Percentiles rank a stretch among this genome's conserved stretches.
These are phyloP conservation scores for Pachliopta kotzebuea DNA, from an alignment of 2,888 invertebrate genomes.

Conservation along the genomic window DNA sequence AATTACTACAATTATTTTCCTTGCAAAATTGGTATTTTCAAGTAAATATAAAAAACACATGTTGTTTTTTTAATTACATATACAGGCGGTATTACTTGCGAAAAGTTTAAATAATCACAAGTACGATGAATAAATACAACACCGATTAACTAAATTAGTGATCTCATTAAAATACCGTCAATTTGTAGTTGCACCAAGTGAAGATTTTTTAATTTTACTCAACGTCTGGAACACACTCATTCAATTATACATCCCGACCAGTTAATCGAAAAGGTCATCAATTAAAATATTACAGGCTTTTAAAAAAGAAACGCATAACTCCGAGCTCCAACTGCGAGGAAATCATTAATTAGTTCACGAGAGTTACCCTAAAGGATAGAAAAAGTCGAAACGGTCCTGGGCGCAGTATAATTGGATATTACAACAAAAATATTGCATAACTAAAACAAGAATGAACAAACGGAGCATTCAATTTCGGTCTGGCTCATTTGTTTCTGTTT, in stretches of 20 bases:
- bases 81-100: too few species aligned
- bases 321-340: conserved; percentile 58
- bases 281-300: conserved; percentile 29
- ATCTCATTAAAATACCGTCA: not conserved
- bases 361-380: conserved; percentile 62
- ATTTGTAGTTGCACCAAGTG: not conserved
- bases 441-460: conserved; percentile 54
- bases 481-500: conserved; percentile 67
- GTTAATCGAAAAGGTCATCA: conserved; percentile 31
- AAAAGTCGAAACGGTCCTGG: conserved; percentile 61
- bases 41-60: too few species aligned
- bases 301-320: conserved; percentile 38
- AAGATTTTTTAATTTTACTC: conserved; percentile 1
- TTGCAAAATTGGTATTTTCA: too few species aligned
- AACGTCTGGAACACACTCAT: conserved; percentile 20
- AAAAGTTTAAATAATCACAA: too few species aligned
- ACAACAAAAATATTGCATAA: conserved; percentile 70
- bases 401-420: conserved; percentile 72
- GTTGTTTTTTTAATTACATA: too few species aligned
- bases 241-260: conserved; percentile 28
- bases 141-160: not conserved
- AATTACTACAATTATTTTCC: too few species aligned
- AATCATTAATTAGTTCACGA: conserved; percentile 75
- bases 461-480: conserved; percentile 57
- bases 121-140: not conserved